A percentile compares a stretch with the other conserved stretches of the same genome.
These are phyloP conservation scores for Coturnix japonica DNA, from an alignment of 2,113 vertebrate species.

Conservation along the genomic window DNA sequence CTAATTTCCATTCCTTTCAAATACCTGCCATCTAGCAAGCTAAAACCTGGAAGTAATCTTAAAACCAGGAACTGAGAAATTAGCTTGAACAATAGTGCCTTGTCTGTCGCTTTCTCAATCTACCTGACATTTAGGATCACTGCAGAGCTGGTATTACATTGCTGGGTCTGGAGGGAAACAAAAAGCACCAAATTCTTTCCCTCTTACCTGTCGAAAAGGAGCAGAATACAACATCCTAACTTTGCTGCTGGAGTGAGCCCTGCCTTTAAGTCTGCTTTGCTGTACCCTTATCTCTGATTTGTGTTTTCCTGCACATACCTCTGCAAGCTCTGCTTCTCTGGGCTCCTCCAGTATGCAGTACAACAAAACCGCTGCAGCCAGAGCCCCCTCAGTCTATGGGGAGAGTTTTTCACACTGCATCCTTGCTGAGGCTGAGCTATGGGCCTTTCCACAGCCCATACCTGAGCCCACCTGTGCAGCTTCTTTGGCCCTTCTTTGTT, in stretches of 20 bases:
- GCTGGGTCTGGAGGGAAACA: neutral
- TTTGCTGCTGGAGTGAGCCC: neutral
- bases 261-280: neutral
- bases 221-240: neutral
- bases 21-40: neutral
- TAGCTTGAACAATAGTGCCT: neutral
- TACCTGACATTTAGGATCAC: neutral
- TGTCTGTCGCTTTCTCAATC: neutral
- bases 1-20: neutral
- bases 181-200: neutral
- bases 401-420: neutral
- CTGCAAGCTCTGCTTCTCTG: neutral
- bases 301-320: neutral
- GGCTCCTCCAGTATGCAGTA: neutral
- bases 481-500: neutral
- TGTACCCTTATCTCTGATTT: neutral
- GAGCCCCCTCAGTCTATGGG: neutral
- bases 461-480: neutral
- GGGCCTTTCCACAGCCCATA: fast-evolving
- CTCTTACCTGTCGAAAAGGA: neutral
- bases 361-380: neutral
- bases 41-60: neutral
- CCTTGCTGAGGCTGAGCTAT: neutral
- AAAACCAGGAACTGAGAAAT: neutral
- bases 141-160: neutral